Percentiles rank a stretch among this genome's conserved stretches.
Evolutionary conservation across 2,888 invertebrate genomes (phyloP).

Genomic region (Sinentomon sp.): DNA sequence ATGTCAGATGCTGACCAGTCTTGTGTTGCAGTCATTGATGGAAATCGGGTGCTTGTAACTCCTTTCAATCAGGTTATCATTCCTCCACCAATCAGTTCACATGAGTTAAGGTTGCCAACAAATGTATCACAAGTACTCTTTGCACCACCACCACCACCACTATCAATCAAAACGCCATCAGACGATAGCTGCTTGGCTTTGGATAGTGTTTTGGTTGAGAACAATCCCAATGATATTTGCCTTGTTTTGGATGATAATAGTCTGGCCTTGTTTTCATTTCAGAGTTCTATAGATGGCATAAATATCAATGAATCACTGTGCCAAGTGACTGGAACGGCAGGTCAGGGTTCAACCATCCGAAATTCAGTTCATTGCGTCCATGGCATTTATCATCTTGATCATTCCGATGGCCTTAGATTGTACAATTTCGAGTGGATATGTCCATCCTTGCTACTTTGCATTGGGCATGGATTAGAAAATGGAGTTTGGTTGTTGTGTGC

Average conservation of each 20-base stretch:
- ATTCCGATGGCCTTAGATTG: too few relatives aligned
- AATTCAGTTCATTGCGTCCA: too few relatives aligned
- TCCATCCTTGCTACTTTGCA: too few relatives aligned
- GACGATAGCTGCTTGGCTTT: conserved; percentile 11
- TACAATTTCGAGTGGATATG: too few relatives aligned
- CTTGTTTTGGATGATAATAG: conserved; percentile 21
- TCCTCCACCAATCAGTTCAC: conserved; percentile 57
- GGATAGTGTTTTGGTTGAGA: conserved; percentile 4
- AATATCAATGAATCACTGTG: too few relatives aligned
- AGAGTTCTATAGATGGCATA: too few relatives aligned
- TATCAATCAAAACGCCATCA: conserved; percentile 1
- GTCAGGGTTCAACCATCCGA: too few relatives aligned
- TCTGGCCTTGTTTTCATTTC: conserved; percentile 23
- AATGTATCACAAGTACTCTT: conserved; percentile 32
- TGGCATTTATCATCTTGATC: too few relatives aligned
- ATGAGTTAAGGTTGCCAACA: conserved; percentile 26
- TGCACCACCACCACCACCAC: conserved; percentile 21
- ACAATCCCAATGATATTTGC: conserved; percentile 18
- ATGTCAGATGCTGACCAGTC: conserved; percentile 27
- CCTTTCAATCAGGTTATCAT: conserved; percentile 40
- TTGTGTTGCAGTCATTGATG: conserved; percentile 46
- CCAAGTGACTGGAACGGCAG: too few relatives aligned
- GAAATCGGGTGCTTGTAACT: conserved; percentile 34
- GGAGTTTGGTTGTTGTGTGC: too few relatives aligned
- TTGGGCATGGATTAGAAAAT: too few relatives aligned